phyloP scores from a whole-genome alignment of 2,113 vertebrate genomes.

The Pristiophorus japonicus region DNA sequence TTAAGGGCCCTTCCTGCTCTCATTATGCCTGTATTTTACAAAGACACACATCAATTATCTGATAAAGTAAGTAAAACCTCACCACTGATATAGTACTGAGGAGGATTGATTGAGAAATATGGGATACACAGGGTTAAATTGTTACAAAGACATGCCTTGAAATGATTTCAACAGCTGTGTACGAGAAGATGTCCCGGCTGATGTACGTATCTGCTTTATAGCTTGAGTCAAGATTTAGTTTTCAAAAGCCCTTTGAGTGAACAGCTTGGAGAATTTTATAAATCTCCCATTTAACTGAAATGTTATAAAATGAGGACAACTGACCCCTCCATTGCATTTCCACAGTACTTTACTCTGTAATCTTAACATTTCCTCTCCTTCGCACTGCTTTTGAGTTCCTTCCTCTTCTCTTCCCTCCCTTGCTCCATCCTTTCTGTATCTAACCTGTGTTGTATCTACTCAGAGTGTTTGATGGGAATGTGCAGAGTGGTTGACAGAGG shows the following conservation, averaged over 20 bases:
- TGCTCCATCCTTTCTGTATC: neutral
- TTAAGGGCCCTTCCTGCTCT: neutral
- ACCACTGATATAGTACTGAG: neutral
- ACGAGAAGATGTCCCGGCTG: neutral
- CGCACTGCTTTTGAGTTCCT: neutral
- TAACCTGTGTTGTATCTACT: neutral
- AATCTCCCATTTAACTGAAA: neutral
- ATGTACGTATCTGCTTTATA: neutral
- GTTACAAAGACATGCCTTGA: neutral
- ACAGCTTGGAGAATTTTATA: neutral
- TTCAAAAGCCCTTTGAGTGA: neutral
- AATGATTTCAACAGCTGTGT: neutral
- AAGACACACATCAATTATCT: neutral
- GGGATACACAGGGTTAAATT: neutral
- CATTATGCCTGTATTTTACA: neutral
- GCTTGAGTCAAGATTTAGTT: neutral
- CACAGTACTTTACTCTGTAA: neutral
- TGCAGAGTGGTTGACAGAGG: neutral
- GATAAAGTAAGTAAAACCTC: neutral
- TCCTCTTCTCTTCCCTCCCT: neutral
- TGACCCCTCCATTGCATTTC: neutral
- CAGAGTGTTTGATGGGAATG: neutral
- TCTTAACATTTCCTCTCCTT: neutral
- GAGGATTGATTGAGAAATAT: neutral
- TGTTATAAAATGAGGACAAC: neutral